Conservation (phyloP, 2,113 vertebrate species). For the Aegithalos caudatus region DNA sequence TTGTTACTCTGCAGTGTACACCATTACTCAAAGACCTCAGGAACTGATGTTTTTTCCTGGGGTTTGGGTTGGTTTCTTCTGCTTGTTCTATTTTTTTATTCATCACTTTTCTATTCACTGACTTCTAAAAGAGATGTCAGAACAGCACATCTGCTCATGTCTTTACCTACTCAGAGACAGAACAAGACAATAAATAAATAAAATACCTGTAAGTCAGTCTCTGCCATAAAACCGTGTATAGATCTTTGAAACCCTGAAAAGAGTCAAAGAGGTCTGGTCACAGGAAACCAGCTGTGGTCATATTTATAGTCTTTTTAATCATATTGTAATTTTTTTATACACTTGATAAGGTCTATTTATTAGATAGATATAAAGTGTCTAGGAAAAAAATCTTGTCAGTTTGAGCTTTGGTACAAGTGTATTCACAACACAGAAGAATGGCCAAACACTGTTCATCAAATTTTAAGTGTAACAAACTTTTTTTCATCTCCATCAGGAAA, state of each 20-base stretch:
- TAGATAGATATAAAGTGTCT: neutral
- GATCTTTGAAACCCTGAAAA: neutral
- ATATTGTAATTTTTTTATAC: neutral
- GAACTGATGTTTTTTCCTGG: neutral
- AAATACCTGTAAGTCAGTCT: neutral
- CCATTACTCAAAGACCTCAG: neutral
- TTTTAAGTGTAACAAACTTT: neutral
- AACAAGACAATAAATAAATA: neutral
- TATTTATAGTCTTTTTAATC: neutral
- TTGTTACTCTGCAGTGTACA: neutral
- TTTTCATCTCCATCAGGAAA: neutral
- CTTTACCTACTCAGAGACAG: neutral
- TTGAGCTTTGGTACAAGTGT: neutral
- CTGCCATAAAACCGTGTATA: neutral
- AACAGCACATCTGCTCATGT: neutral
- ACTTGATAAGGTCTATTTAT: neutral
- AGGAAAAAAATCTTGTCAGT: neutral
- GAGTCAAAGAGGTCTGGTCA: neutral
- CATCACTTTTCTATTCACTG: neutral
- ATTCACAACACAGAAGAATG: neutral
- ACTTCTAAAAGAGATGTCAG: neutral
- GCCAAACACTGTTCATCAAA: neutral
- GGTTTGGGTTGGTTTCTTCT: neutral
- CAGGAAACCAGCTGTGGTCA: neutral
- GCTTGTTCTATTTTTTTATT: neutral